Evolutionary conservation across 92 coral and sea anemone genomes (phyloP), one percentile per base, ranked within the genome.

Genomic region (Desmophyllum pertusum): DNA sequence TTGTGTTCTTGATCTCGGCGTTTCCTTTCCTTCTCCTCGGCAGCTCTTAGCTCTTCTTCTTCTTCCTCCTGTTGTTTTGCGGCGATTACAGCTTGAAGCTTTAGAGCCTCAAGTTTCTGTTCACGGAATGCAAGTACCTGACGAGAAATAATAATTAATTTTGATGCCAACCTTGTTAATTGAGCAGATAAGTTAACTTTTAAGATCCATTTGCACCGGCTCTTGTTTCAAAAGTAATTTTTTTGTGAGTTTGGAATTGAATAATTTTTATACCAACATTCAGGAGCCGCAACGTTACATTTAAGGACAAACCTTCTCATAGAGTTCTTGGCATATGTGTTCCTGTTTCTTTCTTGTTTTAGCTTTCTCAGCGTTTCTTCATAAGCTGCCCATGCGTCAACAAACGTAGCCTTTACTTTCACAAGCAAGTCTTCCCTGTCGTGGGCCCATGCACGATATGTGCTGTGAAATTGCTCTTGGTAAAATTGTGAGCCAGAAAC

Each of bases 51-150:
- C 36, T 68, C 41, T 79, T 86, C 85, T 41, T 80, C 85, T 72
- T 90, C 94, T 84, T 94, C 89, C 81, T 90, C 86, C 48, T 86
- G 93, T 80, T 91, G 76, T 76, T 94, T 88, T 35, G 95, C 95
- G 62, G 95, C 96, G 75, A 97, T 97, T 35, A 81, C 93, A 38
- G 93, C 89, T 86, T 92, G 95, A 23, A 97, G 88, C 72, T 85
- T 91, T 64, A 97, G 84, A 5, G 93, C 99, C 86, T 97, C 99
- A 70, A 92, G 97, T 79, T 96, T 94, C 83, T 94, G 95, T 76
- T 94, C 96, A 64, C 98, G 91, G 76, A 94, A 96, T 65, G 91
- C 89, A 62, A 91, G 89, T n/a, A 96, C 99, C 99, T 96, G 46
- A 17, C 78, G 39, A 21, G 21, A 46, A 65, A 76, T 51, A 27